Evolutionary conservation across 30 jellyfish, hydroid and myxozoan species (phyloP), one percentile per base, ranked within the genome.

Genomic region (Euphysa ruthae): DNA sequence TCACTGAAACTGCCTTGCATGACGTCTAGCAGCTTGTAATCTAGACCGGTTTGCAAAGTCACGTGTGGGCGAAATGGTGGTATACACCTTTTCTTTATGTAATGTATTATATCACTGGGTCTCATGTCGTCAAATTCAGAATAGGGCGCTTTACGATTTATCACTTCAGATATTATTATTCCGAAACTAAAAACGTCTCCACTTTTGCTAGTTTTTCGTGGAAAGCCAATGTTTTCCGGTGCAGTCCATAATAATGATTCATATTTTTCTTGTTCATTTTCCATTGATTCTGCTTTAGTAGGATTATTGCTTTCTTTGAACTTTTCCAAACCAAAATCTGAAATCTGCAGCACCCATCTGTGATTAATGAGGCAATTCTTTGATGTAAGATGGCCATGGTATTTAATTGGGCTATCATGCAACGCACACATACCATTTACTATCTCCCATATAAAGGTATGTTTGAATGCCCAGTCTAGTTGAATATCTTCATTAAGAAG

Each of bases 41-140:
- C 82, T 2, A 73, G n/a, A 5, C 85, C 85, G 14, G 68, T 73
- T 19, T 73, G 66, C 10, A 73, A 35, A 6, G 80, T 61, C 23
- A 73, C 82, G 44, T 73, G 76, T 4, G 85, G 85, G 13, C 85
- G 83, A 43, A 73, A 73, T 18, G 85, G 85, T 7, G 85, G 85
- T 16, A 73, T 73, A 33, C 85, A 73, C 12, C 85, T 54, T 58
- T 58, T 73, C 29, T 60, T 54, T 15, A 73, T 70, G 43, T 50
- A 73, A 46, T 73, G 85, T 1, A 73, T 61, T 25, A 57, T 57
- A 20, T 73, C 85, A 24, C 68, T 58, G 15, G 80, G 80, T 68
- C 74, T 19, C 75, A 68, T 56, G 10, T 73, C 80, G 14, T 61
- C 79, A 54, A 7, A 38, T 30, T 32, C 85, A 35, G 19, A 32